Conservation (phyloP, 2,113 vertebrate genomes). For the Rattus rattus region DNA sequence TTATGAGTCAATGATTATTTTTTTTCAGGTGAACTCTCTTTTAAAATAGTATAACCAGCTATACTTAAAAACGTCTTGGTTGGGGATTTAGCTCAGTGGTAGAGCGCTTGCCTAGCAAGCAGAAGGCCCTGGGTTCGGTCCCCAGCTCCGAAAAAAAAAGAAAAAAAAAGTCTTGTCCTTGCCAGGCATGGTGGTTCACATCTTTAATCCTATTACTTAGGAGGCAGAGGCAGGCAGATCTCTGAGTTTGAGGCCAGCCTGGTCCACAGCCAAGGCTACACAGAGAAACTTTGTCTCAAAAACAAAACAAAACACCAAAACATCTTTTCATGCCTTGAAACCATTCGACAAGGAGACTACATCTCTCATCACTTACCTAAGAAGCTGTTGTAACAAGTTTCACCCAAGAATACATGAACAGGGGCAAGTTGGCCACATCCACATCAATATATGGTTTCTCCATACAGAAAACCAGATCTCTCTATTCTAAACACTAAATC, state of each 20-base stretch:
- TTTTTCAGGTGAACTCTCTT: conserved; percentile 1
- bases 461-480: background rate
- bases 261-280: background rate
- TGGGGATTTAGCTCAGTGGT: no score
- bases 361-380: background rate
- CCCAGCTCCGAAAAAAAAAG: no score
- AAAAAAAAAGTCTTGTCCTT: background rate
- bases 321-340: background rate
- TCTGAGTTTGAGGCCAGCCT: background rate
- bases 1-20: conserved; percentile 31
- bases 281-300: background rate
- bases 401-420: background rate
- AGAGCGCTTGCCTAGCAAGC: no score
- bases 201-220: background rate
- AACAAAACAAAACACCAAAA: background rate
- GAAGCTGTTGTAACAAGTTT: background rate
- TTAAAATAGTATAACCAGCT: background rate
- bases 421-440: background rate
- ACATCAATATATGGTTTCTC: background rate
- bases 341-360: background rate
- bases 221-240: background rate
- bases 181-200: background rate
- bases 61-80: background rate
- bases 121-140: no score
- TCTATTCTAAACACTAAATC: conserved; percentile 3